Evolutionary conservation across 2,888 invertebrate species (phyloP), one percentile per base, ranked within the genome.

Genomic region (Drosophila percnosoma): DNA sequence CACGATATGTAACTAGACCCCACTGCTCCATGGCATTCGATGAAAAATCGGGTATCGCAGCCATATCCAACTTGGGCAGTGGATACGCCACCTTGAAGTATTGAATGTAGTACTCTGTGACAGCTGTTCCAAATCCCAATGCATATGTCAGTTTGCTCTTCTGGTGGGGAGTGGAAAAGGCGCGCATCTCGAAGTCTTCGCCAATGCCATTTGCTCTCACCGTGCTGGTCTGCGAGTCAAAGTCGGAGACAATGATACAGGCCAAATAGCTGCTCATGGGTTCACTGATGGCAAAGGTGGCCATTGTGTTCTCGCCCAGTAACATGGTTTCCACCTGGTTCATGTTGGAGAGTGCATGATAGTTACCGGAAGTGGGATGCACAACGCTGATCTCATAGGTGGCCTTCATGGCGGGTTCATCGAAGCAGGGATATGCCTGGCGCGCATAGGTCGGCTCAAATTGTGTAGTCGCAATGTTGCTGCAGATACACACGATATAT

Each of bases 11-110:
- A 2, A 99, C 96, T 40, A 99, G 93, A 2, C 95, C 95, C 99
- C 99, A 99, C 97, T 93, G 98, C 96, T 99, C 99, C 95, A 99
- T 99, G 0, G 99, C 99, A 4, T 98, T 98, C 0, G 92, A 91
- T 7, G 89, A 80, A 58, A 91, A 92, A 70, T 93, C 93, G 0
- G 92, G 92, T 27, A 92, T 92, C 11, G 92, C 93, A 49, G 88
- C 91, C 92, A 92, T 91, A 61, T 93, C 92, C 90, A 98, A 94
- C 94, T 99, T 99, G 15, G 97, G 97, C 34, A 98, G 93, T 0
- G 98, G 98, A 93, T 97, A 99, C 29, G 95, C 94, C 61, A 98
- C 96, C 80, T 95, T 94, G 92, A 98, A 99, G 90, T 98, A 97
- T 33, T 95, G 93, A 55, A 98, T 96, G 87, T 97, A 98, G 91